Evolutionary conservation across 2,797 vertebrate species (phyloP).

Genomic region (Megalops cyprinoides): DNA sequence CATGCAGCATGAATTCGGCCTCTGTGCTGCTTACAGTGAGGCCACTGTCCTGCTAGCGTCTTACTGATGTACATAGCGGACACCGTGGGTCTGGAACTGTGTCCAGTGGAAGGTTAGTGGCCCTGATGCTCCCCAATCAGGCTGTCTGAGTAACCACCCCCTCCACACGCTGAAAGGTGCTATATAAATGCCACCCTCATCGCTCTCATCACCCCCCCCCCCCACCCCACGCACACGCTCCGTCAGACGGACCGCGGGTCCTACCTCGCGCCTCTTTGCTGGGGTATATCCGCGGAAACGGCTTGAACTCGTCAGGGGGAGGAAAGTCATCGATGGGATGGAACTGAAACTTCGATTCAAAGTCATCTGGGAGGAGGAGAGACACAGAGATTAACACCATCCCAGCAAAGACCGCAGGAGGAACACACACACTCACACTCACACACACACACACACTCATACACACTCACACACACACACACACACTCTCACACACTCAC

Average conservation of each 20-base stretch:
- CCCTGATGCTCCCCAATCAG: no score
- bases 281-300: constrained; percentile 89
- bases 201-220: no score
- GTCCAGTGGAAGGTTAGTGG: no score
- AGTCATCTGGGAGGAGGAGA: constrained; percentile 80
- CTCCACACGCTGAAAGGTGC: no score
- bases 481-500: neutral
- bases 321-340: constrained; percentile 94
- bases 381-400: constrained; percentile 15
- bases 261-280: constrained; percentile 91
- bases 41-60: no score
- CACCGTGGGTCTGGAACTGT: no score
- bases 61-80: no score
- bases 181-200: no score
- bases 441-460: neutral
- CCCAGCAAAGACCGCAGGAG: neutral
- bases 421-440: neutral
- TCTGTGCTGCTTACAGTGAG: no score
- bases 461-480: neutral
- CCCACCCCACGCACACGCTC: no score
- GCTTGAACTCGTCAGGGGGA: constrained; percentile 91
- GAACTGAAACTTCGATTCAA: constrained; percentile 98
- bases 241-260: constrained; percentile 13
- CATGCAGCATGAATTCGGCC: no score
- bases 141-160: no score